Evolutionary conservation across 2,888 invertebrate species (phyloP).

Genomic region (Cephus sareptanus): DNA sequence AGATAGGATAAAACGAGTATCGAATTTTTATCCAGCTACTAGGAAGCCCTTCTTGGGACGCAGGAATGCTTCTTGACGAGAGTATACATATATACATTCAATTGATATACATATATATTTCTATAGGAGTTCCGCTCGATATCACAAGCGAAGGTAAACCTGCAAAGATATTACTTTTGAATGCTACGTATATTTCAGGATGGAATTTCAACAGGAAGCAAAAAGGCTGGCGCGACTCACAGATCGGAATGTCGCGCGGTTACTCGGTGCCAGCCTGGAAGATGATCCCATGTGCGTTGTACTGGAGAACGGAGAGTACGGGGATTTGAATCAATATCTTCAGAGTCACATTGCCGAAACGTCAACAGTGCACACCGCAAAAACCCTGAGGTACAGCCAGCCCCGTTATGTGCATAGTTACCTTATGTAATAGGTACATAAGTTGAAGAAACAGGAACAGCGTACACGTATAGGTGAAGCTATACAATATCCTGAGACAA

Average conservation of each 20-base stretch:
- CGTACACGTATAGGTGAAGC: no score
- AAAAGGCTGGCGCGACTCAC: constrained; percentile 76
- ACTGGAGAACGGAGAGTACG: constrained; percentile 80
- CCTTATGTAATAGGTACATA: no score
- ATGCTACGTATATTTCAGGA: constrained; percentile 63
- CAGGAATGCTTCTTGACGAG: no score
- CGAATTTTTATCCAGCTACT: neutral
- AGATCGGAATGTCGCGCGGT: constrained; percentile 78
- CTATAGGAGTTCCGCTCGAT: neutral
- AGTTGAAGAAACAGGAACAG: no score
- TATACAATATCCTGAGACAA: no score
- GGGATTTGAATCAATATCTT: constrained; percentile 87
- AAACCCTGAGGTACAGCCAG: constrained; percentile 75
- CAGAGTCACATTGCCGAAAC: constrained; percentile 84
- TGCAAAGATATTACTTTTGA: constrained; percentile 48
- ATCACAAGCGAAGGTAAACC: constrained; percentile 6
- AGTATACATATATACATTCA: no score
- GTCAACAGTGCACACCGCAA: constrained; percentile 72
- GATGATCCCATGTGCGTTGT: constrained; percentile 82
- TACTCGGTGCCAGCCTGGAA: constrained; percentile 79
- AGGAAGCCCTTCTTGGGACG: no score
- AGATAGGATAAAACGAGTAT: neutral
- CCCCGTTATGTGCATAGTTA: no score
- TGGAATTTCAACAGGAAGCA: constrained; percentile 80
- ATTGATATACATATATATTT: no score